Evolutionary conservation across 30 jellyfish, hydroid and myxozoan species (phyloP), one percentile per base, ranked within the genome.

Genomic region (Hydra vulgaris): DNA sequence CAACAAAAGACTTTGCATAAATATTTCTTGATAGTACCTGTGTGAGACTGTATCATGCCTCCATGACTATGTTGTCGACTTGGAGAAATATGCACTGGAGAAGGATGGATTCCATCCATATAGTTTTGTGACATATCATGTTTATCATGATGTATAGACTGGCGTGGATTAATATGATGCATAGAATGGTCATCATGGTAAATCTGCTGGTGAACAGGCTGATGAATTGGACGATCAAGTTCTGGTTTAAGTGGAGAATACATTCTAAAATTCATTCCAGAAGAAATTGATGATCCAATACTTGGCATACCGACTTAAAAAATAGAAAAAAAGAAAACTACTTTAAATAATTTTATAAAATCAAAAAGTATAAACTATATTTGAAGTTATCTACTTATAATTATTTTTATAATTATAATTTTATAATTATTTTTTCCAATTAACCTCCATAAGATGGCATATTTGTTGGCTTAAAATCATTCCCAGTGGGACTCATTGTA

Each of bases 211-310:
- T 78, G 85, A 7, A 78, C 85, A 15, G 74, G 85, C 25, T 78
- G 85, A 61, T 78, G 85, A 20, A 78, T 78, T 7, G 85, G 85
- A 27, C 85, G 85, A 61, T 78, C 85, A 78, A 78, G 61, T 61
- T 78, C 85, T 15, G 85, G 77, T 54, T 78, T 78, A 24, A 78
- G 54, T 15, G 85, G 85, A 18, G 85, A 81, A 61, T 52, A 78
- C 85, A 78, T 78, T 1, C 85, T 81, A 61, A 24, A 78, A 61
- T 4, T 61, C 83, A 78, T 78, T 18, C 67, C 85, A n/a, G 78
- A 17, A 40, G 27, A 53, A 17, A 78, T 61, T 1, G 85, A 69
- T 53, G 85, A 70, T 12, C 71, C 72, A 75, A 67, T 70, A 25
- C 70, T 70, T 17, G 83, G 24, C 73, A 75, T 75, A n/a, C 83